A percentile compares a stretch with the other conserved stretches of the same genome.
Conservation (phyloP, 2,888 invertebrate genomes). For the Calliscelio sp. region DNA sequence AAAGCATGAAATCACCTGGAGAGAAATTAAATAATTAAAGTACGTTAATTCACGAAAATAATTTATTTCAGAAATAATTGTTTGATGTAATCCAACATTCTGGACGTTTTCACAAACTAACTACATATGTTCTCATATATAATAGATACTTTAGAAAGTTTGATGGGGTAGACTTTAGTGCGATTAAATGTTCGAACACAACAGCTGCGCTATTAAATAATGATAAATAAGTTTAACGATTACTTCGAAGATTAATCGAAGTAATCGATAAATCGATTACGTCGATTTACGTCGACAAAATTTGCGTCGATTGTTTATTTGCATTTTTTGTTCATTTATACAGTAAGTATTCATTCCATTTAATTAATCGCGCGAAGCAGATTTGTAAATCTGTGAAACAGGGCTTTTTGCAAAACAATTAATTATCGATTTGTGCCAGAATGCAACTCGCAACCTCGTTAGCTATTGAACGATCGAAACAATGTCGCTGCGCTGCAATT, state of each 20-base stretch:
- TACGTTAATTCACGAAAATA: no score
- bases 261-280: conserved; percentile 17
- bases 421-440: conserved; percentile 11
- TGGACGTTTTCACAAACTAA: conserved; percentile 52
- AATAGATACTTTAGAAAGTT: conserved; percentile 61
- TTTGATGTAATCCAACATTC: conserved; percentile 42
- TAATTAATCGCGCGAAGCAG: no score
- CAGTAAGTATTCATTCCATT: no score
- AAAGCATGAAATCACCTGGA: no score
- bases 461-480: conserved; percentile 63
- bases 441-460: conserved; percentile 56
- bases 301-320: no score
- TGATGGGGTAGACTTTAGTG: conserved; percentile 54
- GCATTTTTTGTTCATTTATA: no score
- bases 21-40: no score
- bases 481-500: conserved; percentile 65
- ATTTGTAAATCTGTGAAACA: not conserved
- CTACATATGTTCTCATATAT: conserved; percentile 54
- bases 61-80: conserved; percentile 38
- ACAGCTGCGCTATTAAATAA: conserved; percentile 67
- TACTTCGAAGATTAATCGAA: conserved; percentile 42
- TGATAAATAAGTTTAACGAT: conserved; percentile 55
- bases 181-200: conserved; percentile 66
- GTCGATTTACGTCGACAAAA: no score
- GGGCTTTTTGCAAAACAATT: not conserved